Percentiles rank a stretch among this genome's conserved stretches.
Conservation (phyloP, 2,113 vertebrate genomes). For the Peromyscus leucopus region DNA sequence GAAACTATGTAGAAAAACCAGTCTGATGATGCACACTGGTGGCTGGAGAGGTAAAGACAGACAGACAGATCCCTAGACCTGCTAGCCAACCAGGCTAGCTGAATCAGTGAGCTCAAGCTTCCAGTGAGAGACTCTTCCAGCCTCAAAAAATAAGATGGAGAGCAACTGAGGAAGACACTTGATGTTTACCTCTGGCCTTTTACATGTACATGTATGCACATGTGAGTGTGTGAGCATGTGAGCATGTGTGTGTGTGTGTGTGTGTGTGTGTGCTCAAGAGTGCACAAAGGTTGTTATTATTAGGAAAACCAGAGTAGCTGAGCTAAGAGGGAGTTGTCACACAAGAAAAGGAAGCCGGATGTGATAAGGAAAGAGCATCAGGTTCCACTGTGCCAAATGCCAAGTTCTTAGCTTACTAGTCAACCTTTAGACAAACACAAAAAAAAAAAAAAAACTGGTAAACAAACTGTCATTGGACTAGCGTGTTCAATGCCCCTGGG, state of each 20-base stretch:
- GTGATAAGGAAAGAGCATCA: rapidly evolving
- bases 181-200: background rate
- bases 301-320: background rate
- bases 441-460: too few species aligned
- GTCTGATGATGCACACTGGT: background rate
- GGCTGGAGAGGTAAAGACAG: background rate
- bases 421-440: background rate
- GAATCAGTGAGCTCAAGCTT: background rate
- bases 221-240: too few species aligned
- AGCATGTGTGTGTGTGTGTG: too few species aligned
- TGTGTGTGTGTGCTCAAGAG: background rate
- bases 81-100: background rate
- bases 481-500: background rate
- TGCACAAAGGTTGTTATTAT: background rate
- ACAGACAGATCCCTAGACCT: background rate
- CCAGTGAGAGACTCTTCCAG: background rate
- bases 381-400: background rate
- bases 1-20: background rate
- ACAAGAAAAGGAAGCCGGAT: too few species aligned
- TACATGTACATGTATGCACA: too few species aligned
- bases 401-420: background rate
- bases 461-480: background rate
- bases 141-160: background rate
- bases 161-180: background rate
- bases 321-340: background rate